phyloP scores from a whole-genome alignment of 2,888 invertebrate species.

The Chesias legatella region DNA sequence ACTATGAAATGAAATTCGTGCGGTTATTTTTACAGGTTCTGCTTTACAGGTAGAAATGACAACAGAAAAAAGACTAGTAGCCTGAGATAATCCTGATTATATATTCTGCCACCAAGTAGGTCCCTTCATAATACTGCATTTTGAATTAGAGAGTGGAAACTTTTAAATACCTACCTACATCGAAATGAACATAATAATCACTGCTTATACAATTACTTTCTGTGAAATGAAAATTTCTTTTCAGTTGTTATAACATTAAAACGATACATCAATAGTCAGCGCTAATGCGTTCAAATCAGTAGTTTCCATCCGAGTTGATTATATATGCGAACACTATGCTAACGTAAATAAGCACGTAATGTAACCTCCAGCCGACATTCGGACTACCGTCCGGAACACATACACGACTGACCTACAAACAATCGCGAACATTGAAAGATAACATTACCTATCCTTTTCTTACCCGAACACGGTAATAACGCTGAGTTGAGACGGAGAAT shows the following conservation, averaged over 20 bases:
- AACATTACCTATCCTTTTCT: constrained; percentile 60
- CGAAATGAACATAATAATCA: no score
- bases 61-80: no score
- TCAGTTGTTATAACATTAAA: background rate
- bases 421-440: constrained; percentile 65
- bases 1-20: no score
- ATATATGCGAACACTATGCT: constrained; percentile 45
- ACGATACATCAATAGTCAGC: constrained; percentile 7
- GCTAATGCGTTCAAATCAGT: constrained; percentile 34
- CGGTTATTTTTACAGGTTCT: no score
- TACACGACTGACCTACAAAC: constrained; percentile 79
- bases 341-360: constrained; percentile 65
- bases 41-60: no score
- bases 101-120: no score
- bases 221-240: no score
- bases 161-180: no score
- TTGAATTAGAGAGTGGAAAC: no score
- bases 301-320: constrained; percentile 35
- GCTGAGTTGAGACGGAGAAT: constrained; percentile 63
- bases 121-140: no score
- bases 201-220: no score
- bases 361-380: constrained; percentile 80
- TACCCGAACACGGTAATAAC: constrained; percentile 36
- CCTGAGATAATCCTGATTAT: no score
- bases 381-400: constrained; percentile 78